Percentiles rank a stretch among this genome's conserved stretches.
phyloP scores from a whole-genome alignment of 2,797 vertebrate species.

The Falco concolor region DNA sequence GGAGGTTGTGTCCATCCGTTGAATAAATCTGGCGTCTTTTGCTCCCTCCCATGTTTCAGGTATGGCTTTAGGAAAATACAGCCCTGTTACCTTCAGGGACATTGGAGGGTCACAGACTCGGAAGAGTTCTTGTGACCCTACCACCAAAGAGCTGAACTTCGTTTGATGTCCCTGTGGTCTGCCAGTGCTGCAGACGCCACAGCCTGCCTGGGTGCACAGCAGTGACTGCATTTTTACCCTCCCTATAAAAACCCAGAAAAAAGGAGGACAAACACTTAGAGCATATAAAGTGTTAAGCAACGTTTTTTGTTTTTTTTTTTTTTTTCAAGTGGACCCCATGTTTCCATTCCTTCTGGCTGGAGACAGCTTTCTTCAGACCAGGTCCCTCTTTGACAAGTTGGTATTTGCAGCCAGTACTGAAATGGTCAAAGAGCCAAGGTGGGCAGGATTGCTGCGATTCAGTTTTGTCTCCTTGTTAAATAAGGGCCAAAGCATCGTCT shows the following conservation, averaged over 20 bases:
- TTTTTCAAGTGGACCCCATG: neutral
- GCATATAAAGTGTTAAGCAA: neutral
- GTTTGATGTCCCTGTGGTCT: neutral
- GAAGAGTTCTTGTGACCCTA: neutral
- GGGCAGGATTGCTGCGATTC: neutral
- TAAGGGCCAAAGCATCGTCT: neutral
- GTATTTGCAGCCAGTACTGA: neutral
- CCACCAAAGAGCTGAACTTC: neutral
- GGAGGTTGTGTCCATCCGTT: neutral
- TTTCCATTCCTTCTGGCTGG: neutral
- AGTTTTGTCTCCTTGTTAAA: neutral
- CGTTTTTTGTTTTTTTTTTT: neutral
- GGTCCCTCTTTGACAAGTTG: neutral
- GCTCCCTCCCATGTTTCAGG: neutral
- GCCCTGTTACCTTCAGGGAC: neutral
- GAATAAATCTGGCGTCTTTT: neutral
- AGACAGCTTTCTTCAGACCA: neutral
- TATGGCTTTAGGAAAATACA: neutral
- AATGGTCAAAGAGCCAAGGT: neutral
- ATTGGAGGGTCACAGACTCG: neutral
- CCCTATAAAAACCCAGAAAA: neutral
- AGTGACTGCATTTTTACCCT: neutral
- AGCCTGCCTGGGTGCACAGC: neutral
- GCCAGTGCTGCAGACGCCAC: neutral
- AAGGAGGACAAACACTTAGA: neutral